Evolutionary conservation across 2,113 vertebrate genomes (phyloP).

Genomic region (Lasiurus borealis): DNA sequence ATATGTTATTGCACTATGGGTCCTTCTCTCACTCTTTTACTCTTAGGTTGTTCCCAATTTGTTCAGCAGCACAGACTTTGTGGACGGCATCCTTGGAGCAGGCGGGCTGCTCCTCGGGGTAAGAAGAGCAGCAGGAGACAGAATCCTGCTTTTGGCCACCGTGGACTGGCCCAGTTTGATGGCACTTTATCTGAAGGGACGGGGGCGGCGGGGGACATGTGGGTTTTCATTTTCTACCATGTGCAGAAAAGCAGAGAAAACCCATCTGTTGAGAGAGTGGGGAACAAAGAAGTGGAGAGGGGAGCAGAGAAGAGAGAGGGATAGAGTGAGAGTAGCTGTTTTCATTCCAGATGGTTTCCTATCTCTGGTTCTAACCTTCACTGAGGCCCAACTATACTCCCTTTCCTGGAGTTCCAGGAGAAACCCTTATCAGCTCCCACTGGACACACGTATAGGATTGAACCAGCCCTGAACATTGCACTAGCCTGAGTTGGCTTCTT

Average conservation of each 20-base stretch:
- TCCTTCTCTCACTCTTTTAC: not conserved
- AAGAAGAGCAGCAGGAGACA: not conserved
- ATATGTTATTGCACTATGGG: not conserved
- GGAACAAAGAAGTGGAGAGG: not conserved
- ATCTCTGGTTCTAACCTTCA: not conserved
- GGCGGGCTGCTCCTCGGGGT: not conserved
- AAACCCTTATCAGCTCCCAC: not conserved
- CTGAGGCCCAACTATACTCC: not conserved
- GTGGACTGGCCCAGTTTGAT: not conserved
- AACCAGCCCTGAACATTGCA: not conserved
- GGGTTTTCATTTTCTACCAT: not conserved
- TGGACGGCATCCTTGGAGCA: not conserved
- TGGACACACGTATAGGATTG: not conserved
- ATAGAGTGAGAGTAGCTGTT: not conserved
- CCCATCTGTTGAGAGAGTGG: not conserved
- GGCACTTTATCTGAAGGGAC: not conserved
- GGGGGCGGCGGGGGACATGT: not conserved
- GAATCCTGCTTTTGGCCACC: not conserved
- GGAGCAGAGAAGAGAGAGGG: not conserved
- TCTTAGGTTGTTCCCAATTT: not conserved
- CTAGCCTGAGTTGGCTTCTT: not conserved
- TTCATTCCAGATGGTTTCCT: not conserved
- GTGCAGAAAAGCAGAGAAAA: slow-evolving; percentile 16
- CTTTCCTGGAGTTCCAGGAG: not conserved
- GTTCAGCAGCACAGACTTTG: not conserved